Evolutionary conservation across 2,797 vertebrate genomes (phyloP).

Genomic region (Pantherophis alleghaniensis): DNA sequence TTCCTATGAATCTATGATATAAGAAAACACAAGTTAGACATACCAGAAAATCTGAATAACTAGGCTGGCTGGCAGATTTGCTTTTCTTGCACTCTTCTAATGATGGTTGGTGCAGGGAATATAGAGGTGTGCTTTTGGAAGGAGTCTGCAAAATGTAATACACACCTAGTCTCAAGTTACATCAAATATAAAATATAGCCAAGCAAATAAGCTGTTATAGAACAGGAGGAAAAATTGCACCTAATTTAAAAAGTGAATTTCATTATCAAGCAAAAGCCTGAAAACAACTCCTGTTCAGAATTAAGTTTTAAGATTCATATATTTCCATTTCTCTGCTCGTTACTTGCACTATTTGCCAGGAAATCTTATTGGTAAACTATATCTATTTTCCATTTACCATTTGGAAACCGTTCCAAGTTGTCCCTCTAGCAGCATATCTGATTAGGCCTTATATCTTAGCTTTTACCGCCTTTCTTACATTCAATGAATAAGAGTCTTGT

Average conservation of each 20-base stretch:
- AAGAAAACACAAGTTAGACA: slow-evolving; percentile 27
- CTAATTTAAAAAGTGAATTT: not conserved
- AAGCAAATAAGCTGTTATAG: not conserved
- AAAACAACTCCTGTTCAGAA: not conserved
- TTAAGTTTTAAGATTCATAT: not conserved
- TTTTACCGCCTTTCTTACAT: not conserved
- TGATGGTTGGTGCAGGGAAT: slow-evolving; percentile 33
- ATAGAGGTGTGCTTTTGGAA: slow-evolving; percentile 39
- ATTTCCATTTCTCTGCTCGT: not conserved
- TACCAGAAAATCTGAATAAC: slow-evolving; percentile 57
- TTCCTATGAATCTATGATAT: slow-evolving; percentile 3
- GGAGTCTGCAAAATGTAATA: slow-evolving; percentile 50
- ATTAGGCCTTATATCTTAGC: not conserved
- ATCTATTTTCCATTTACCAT: not conserved
- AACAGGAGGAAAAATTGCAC: not conserved
- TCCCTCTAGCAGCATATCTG: not conserved
- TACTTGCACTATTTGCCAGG: not conserved
- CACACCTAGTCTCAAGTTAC: not conserved
- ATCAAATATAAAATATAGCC: not conserved
- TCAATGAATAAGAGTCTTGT: not conserved
- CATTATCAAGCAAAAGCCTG: not conserved
- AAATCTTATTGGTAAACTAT: not conserved
- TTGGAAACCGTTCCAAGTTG: not conserved
- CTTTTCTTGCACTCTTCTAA: slow-evolving; percentile 51
- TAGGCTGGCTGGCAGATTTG: slow-evolving; percentile 35